Base-by-base conservation (phyloP, 2,888 invertebrate species). In the Tubiluchus corallicola region DNA sequence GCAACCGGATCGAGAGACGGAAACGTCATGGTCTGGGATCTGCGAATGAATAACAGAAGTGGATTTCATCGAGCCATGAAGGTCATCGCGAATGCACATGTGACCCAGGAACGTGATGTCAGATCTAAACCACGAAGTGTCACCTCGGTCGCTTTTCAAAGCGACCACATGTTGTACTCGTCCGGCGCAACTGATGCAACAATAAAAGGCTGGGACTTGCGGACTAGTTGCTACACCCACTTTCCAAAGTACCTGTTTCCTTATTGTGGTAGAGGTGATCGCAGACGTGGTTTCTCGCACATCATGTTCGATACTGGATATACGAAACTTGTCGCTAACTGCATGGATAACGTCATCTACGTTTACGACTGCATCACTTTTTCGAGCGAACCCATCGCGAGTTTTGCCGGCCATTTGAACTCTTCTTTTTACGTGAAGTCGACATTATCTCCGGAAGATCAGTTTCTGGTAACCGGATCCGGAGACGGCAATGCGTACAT, bases 1-100 rank as follows among this genome's bases (percentile, higher is more conserved):
- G 84, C 83, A 1, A 82, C 83, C 0, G 87, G 88, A 16, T 79
- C 82, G 0, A 68, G 88, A 21, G 88, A 90, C 65, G 87, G 88
- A 0, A 77, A 76, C 53, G 78, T 88, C 16, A 74, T 82, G 53
- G 61, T 87, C 16, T 88, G 87, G 87, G 90, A 88, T 59, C 73
- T 72, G 29, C 29, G 29, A n/a, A 29, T n/a, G 9, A 29, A 29
- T n/a, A n/a, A 9, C 9, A 29, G 0, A 67, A 81, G 50, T 57
- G 58, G 40, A 50, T 53, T 48, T 48, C 51, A 41, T 4, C 54
- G 57, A 43, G 76, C 81, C 0, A 82, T 83, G 59, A 77, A 78
- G 60, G 71, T 73, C 43, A 80, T 85, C 37, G 64, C 64, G 48
- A 74, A 72, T 61, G 76, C 77, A 21, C 80, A 81, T 60, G 66